A percentile compares a stretch with the other conserved stretches of the same genome.
These are phyloP conservation scores for Azorinus chamasolen DNA, from an alignment of 2,888 invertebrate genomes.

Conservation along the genomic window DNA sequence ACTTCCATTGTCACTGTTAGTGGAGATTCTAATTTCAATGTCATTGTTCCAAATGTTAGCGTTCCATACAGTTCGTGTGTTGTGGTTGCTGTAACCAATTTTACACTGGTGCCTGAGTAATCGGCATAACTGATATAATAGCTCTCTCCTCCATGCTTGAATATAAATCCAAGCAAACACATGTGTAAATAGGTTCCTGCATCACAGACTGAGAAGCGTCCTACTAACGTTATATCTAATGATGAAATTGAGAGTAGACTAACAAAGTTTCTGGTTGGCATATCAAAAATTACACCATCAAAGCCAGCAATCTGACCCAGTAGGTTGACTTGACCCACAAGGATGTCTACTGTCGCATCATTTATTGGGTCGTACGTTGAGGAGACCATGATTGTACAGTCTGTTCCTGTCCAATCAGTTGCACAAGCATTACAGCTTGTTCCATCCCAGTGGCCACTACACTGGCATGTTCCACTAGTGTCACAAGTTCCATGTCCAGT, in stretches of 20 bases:
- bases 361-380: constrained; percentile 36
- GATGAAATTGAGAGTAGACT: constrained; percentile 45
- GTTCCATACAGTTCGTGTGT: constrained; percentile 44
- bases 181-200: constrained; percentile 29
- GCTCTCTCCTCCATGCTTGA: constrained; percentile 37
- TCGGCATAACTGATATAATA: constrained; percentile 56
- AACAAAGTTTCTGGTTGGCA: constrained; percentile 54
- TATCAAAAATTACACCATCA: constrained; percentile 70
- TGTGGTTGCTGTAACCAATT: constrained; percentile 19
- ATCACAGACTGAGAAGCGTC: constrained; percentile 50
- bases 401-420: constrained; percentile 68
- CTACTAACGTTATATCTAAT: constrained; percentile 31
- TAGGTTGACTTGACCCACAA: constrained; percentile 68
- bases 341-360: constrained; percentile 31
- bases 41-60: constrained; percentile 43
- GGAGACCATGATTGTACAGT: constrained; percentile 65
- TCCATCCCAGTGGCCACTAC: constrained; percentile 69
- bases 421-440: constrained; percentile 65
- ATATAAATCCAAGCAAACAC: constrained; percentile 49
- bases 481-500: constrained; percentile 69
- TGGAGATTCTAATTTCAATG: constrained; percentile 48
- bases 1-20: constrained; percentile 55
- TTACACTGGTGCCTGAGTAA: constrained; percentile 40
- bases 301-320: constrained; percentile 69
- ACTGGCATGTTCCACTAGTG: constrained; percentile 68